A percentile compares a stretch with the other conserved stretches of the same genome.
Evolutionary conservation across 2,797 vertebrate genomes (phyloP).

Genomic region (Setipinna tenuifilis): DNA sequence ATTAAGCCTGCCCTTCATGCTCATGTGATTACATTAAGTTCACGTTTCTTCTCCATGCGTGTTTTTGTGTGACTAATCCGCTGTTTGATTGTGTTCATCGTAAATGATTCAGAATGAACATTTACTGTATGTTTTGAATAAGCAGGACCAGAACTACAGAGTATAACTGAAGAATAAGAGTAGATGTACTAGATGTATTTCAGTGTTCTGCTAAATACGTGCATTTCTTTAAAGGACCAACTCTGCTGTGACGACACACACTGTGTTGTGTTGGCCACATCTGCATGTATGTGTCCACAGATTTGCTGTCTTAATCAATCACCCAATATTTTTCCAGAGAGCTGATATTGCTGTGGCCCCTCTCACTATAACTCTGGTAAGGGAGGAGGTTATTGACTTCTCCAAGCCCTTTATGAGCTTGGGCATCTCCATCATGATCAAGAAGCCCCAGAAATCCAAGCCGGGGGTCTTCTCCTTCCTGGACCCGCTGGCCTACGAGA

Average conservation of each 20-base stretch:
- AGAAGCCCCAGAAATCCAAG: constrained; percentile 99
- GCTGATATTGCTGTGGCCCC: constrained; percentile 99
- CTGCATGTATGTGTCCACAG: constrained; percentile 55
- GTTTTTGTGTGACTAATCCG: constrained; percentile 42
- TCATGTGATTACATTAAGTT: constrained; percentile 9
- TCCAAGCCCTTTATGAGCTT: constrained; percentile 99
- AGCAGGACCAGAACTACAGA: not conserved
- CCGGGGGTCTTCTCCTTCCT: constrained; percentile 98
- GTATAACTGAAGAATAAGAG: not conserved
- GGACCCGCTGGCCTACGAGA: constrained; percentile 99
- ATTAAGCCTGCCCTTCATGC: not conserved
- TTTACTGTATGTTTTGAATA: not conserved
- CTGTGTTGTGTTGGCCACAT: not conserved
- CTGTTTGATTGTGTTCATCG: not conserved
- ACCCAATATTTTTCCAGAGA: constrained; percentile 85
- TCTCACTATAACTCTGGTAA: constrained; percentile 96
- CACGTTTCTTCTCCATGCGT: constrained; percentile 29
- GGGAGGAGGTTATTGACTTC: constrained; percentile 99
- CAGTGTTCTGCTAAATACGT: not conserved
- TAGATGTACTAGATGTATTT: not conserved
- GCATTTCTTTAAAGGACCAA: not conserved
- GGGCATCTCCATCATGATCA: constrained; percentile 99
- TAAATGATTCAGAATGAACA: not conserved
- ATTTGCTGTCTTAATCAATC: constrained; percentile 59
- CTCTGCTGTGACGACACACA: not conserved